Evolutionary conservation across 2,888 invertebrate genomes (phyloP).

Genomic region (Polietes domitor): DNA sequence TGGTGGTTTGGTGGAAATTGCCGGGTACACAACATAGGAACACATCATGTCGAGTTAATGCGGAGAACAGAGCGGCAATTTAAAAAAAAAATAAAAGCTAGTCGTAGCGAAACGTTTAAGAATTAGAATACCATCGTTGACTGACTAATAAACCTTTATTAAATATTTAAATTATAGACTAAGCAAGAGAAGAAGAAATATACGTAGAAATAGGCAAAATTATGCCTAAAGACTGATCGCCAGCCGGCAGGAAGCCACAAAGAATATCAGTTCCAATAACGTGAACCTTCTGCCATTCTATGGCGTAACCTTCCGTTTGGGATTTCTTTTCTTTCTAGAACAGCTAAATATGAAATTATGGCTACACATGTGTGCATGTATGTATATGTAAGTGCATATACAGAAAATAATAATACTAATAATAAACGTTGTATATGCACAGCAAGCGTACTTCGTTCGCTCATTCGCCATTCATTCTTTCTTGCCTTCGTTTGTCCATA

Average conservation of each 20-base stretch:
- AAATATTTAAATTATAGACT: conserved; percentile 27
- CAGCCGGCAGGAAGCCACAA: neutral
- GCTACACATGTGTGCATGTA: too few species aligned
- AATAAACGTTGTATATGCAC: neutral
- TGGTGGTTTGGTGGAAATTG: neutral
- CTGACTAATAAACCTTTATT: conserved; percentile 16
- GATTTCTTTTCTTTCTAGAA: neutral
- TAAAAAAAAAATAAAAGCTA: neutral
- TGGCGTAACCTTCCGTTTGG: conserved; percentile 1
- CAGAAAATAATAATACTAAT: neutral
- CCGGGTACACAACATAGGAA: too few species aligned
- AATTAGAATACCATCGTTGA: conserved; percentile 31
- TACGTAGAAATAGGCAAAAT: neutral
- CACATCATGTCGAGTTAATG: too few species aligned
- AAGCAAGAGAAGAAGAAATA: neutral
- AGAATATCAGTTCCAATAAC: neutral
- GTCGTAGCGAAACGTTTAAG: conserved; percentile 9
- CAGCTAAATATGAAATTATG: neutral
- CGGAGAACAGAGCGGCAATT: neutral
- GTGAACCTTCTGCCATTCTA: neutral
- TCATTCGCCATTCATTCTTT: neutral
- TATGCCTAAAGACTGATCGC: neutral
- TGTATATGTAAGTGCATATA: too few species aligned
- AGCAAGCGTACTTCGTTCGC: neutral
- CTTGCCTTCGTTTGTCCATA: neutral